Evolutionary conservation across 2,797 vertebrate genomes (phyloP), one percentile per base, ranked within the genome.

Genomic region (Typhlichthys subterraneus): DNA sequence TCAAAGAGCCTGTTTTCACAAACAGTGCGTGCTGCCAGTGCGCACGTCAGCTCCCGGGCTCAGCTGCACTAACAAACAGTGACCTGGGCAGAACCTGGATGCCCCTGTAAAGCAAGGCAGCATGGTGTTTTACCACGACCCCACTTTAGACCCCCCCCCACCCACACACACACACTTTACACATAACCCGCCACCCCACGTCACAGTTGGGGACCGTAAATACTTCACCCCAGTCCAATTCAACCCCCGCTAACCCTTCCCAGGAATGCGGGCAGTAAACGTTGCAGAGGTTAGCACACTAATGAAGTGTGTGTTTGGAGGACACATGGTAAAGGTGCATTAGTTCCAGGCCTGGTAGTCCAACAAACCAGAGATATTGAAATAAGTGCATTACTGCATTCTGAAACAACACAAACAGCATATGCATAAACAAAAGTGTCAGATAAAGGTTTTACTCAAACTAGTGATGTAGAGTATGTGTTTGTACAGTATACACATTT

Each of bases 11-110:
- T 80, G 79, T 82, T 88, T 87, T 81, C 72, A 82, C 83, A 89
- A 89, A 83, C 81, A 70, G 75, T 23, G 19, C 19, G 3, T 23
- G 19, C 19, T 23, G 19, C 70, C 72, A 69, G 80, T 70, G 71
- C 80, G 63, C 62, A 74, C 23, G 46, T 74, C 82, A 85, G 80
- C 82, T 84, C 48, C 1, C 33, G 33, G 33, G 10, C 79, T 88
- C 85, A 88, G 86, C 85, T 88, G 86, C 81, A 85, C 86, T 67
- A 89, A 88, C 87, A 89, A 87, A 23, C 58, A 4, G 62, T 19
- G 74, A 87, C 85, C 81, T 68, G 75, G 42, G 59, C 55, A 23
- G 67, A 76, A 75, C 78, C 78, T 68, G 68, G 70, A 72, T 72
- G 61, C 66, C 61, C 80, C 79, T 80, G 80, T 84, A 87, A 87